These are phyloP conservation scores for Myotis brandtii DNA, from an alignment of 2,113 vertebrate species.

Conservation along the genomic window DNA sequence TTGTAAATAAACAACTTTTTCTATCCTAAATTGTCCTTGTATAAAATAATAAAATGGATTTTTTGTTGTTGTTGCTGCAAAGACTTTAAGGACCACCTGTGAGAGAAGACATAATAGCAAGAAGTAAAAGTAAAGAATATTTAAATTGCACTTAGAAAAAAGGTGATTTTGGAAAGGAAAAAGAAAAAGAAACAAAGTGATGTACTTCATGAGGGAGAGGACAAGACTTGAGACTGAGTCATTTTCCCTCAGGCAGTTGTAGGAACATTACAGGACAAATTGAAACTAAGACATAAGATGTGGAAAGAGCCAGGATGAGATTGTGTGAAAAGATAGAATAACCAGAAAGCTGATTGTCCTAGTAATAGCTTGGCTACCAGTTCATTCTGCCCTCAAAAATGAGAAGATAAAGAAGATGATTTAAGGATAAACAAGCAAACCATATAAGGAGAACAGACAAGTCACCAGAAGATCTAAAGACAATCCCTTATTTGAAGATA, in stretches of 20 bases:
- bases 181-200: not conserved
- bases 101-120: not conserved
- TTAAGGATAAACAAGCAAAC: not conserved
- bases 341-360: not conserved
- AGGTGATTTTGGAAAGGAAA: not conserved
- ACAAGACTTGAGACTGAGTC: not conserved
- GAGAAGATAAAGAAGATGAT: not conserved
- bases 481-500: not conserved
- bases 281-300: not conserved
- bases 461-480: not conserved
- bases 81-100: not conserved
- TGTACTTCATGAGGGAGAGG: not conserved
- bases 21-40: not conserved
- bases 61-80: not conserved
- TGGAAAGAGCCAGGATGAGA: not conserved
- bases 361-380: not conserved
- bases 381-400: not conserved
- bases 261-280: not conserved
- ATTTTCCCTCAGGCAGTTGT: not conserved
- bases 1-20: slow-evolving; percentile 45
- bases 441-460: not conserved
- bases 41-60: slow-evolving; percentile 39
- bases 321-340: not conserved
- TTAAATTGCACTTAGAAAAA: not conserved
- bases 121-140: not conserved